Percentiles rank a stretch among this genome's conserved stretches.
Conservation (phyloP, 2,113 vertebrate genomes). For the Alethe castanea region DNA sequence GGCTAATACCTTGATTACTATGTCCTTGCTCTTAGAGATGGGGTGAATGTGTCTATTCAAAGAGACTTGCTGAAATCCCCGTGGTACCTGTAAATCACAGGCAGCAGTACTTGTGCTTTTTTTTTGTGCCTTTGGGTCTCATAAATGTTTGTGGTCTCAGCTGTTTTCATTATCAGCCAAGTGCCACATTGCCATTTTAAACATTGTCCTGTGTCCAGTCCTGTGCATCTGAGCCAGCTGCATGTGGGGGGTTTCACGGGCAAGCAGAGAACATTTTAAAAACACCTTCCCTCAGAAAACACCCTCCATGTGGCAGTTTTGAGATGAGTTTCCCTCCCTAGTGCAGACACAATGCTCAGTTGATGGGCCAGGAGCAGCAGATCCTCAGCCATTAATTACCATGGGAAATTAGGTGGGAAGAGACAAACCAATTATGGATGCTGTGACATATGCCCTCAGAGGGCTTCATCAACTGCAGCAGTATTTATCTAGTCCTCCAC, state of each 20-base stretch:
- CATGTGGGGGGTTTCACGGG: rapidly evolving
- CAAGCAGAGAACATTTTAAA: not conserved
- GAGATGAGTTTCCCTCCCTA: not conserved
- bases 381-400: not conserved
- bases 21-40: not conserved
- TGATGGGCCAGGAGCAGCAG: not conserved
- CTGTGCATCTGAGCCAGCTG: not conserved
- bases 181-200: not conserved
- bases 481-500: not conserved
- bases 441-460: not conserved
- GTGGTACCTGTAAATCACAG: not conserved
- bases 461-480: not conserved
- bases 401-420: not conserved
- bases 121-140: not conserved
- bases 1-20: not conserved
- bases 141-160: not conserved
- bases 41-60: not conserved
- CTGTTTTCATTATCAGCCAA: not conserved
- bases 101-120: not conserved
- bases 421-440: not conserved
- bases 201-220: not conserved
- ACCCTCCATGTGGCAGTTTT: not conserved
- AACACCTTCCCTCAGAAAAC: not conserved
- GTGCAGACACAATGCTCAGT: not conserved
- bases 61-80: not conserved